Evolutionary conservation across 2,797 vertebrate genomes (phyloP).

Genomic region (Alosa sapidissima): DNA sequence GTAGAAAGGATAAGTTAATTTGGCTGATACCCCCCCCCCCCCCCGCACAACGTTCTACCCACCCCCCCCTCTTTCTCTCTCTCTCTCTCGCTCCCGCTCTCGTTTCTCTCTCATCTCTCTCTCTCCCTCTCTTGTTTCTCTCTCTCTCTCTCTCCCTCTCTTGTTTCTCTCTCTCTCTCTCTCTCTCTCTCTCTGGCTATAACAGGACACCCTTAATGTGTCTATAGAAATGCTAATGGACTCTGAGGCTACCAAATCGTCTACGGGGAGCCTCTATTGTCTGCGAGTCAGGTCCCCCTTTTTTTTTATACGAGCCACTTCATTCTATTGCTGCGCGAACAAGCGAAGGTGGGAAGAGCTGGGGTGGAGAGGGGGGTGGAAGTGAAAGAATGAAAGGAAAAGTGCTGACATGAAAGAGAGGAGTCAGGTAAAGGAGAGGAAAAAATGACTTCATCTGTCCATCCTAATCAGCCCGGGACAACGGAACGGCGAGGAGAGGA

Average conservation of each 20-base stretch:
- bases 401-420: constrained; percentile 38
- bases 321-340: constrained; percentile 31
- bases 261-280: constrained; percentile 58
- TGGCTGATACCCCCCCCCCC: constrained; percentile 1
- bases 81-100: not conserved
- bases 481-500: not conserved
- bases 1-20: constrained; percentile 36
- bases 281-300: constrained; percentile 18
- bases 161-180: constrained; percentile 43
- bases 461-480: not conserved
- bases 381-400: constrained; percentile 36
- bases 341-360: constrained; percentile 3
- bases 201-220: constrained; percentile 58
- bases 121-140: not conserved
- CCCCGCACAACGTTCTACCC: not conserved
- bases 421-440: not conserved
- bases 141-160: not conserved
- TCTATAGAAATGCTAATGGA: constrained; percentile 76
- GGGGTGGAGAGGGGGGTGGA: not conserved
- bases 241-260: constrained; percentile 63
- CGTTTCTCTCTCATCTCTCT: not conserved
- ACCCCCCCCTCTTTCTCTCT: not conserved
- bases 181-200: constrained; percentile 4
- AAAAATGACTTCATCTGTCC: constrained; percentile 24
- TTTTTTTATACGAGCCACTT: constrained; percentile 38